These are phyloP conservation scores for Hartigia nigra DNA, from an alignment of 2,888 invertebrate species.

Conservation along the genomic window DNA sequence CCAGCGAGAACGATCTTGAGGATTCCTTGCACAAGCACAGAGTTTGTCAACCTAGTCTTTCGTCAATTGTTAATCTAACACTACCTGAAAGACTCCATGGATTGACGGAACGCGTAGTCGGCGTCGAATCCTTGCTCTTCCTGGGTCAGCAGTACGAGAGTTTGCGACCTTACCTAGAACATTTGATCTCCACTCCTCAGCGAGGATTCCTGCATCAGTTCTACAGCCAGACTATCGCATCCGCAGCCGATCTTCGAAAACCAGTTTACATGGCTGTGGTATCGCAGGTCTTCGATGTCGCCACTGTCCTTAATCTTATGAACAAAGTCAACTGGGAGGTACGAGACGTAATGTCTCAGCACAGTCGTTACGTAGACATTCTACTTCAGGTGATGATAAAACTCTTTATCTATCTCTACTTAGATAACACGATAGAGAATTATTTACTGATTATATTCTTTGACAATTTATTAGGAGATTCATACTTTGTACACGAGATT, in stretches of 20 bases:
- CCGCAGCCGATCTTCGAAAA: constrained; percentile 79
- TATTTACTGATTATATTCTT: constrained; percentile 10
- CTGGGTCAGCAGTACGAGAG: constrained; percentile 88
- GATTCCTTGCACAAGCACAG: constrained; percentile 63
- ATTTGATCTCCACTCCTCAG: constrained; percentile 78
- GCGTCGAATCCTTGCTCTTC: constrained; percentile 92
- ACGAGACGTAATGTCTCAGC: constrained; percentile 94
- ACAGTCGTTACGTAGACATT: constrained; percentile 88
- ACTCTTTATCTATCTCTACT: constrained; percentile 12
- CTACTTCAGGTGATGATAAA: constrained; percentile 70
- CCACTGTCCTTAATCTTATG: constrained; percentile 84
- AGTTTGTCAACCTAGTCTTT: constrained; percentile 70
- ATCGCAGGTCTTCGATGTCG: constrained; percentile 81
- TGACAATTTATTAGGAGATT: constrained; percentile 69
- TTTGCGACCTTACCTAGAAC: constrained; percentile 86
- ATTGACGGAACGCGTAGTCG: constrained; percentile 87
- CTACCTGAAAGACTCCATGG: constrained; percentile 83
- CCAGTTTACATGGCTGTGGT: constrained; percentile 91
- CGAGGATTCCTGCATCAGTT: constrained; percentile 77
- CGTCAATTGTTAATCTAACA: constrained; percentile 75
- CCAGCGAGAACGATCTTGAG: constrained; percentile 60
- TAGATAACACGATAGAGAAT: constrained; percentile 11
- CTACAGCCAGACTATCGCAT: constrained; percentile 78
- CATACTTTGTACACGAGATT: constrained; percentile 84
- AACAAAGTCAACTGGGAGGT: constrained; percentile 95